These are phyloP conservation scores for Gallinago jamesoni DNA, from an alignment of 2,113 vertebrate genomes.

Conservation along the genomic window DNA sequence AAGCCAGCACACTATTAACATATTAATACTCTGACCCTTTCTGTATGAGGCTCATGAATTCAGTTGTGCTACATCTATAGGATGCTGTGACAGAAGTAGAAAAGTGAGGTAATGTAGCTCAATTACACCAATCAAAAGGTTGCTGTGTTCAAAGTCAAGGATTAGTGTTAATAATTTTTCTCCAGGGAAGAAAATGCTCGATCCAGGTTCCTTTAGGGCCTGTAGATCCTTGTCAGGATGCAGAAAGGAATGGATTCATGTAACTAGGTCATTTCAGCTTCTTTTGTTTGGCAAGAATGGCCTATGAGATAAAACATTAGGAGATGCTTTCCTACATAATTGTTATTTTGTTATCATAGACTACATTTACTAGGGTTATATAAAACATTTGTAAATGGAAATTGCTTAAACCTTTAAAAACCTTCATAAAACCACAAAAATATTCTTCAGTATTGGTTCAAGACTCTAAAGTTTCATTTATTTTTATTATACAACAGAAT, in stretches of 20 bases:
- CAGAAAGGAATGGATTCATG: conserved; percentile 20
- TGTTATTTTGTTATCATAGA: neutral
- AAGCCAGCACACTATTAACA: conserved; percentile 60
- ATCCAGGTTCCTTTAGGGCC: conserved; percentile 61
- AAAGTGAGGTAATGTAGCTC: conserved; percentile 56
- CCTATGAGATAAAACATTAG: conserved; percentile 38
- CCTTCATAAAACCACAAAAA: neutral
- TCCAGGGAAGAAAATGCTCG: conserved; percentile 64
- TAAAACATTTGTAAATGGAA: neutral
- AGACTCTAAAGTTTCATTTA: neutral
- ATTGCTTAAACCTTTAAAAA: neutral
- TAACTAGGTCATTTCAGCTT: conserved; percentile 70
- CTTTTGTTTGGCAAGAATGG: conserved; percentile 62
- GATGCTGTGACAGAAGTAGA: conserved; percentile 40
- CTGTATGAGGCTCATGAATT: conserved; percentile 54
- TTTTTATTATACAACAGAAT: neutral
- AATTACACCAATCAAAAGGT: conserved; percentile 53
- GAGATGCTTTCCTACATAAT: neutral
- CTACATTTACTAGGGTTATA: neutral
- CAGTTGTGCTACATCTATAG: conserved; percentile 6
- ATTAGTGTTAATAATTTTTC: conserved; percentile 77
- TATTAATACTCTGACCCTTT: conserved; percentile 64
- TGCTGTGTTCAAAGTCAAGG: conserved; percentile 71
- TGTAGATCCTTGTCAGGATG: conserved; percentile 60
- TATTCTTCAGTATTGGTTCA: neutral